Evolutionary conservation across 2,113 vertebrate species (phyloP).

Genomic region (Enhydra lutris): DNA sequence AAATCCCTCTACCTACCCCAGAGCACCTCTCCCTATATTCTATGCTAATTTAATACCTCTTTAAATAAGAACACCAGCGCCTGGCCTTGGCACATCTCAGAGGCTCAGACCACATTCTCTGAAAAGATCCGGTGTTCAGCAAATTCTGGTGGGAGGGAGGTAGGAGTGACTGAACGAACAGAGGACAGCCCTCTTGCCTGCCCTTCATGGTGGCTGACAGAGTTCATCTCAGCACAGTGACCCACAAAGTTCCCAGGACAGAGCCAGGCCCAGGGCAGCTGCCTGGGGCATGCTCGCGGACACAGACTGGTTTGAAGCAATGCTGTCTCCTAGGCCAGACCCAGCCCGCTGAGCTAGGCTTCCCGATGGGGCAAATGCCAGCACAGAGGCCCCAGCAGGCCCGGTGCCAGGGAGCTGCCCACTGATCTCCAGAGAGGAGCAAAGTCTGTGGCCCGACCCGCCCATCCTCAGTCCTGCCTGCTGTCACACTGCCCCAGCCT

Average conservation of each 20-base stretch:
- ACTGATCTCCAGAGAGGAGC: not conserved
- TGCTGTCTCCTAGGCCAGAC: not conserved
- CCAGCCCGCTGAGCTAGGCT: not conserved
- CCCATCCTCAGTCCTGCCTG: not conserved
- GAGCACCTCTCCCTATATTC: not conserved
- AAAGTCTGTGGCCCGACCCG: not conserved
- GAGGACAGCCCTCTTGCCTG: not conserved
- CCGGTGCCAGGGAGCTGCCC: not conserved
- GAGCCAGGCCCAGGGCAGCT: not conserved
- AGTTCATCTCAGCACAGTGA: not conserved
- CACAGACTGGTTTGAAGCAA: not conserved
- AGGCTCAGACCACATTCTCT: not conserved
- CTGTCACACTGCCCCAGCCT: not conserved
- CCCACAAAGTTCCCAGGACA: not conserved
- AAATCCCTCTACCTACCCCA: not conserved
- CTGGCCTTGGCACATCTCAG: not conserved
- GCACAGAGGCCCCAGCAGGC: not conserved
- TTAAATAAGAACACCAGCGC: not conserved
- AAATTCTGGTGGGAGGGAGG: not conserved
- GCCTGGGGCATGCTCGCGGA: not conserved
- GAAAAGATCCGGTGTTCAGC: not conserved
- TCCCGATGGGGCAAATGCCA: not conserved
- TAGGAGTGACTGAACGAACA: not conserved
- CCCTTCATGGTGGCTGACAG: not conserved
- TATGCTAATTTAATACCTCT: not conserved